Percentiles rank a stretch among this genome's conserved stretches.
Conservation (phyloP, 2,113 vertebrate genomes). For the Spea bombifrons region DNA sequence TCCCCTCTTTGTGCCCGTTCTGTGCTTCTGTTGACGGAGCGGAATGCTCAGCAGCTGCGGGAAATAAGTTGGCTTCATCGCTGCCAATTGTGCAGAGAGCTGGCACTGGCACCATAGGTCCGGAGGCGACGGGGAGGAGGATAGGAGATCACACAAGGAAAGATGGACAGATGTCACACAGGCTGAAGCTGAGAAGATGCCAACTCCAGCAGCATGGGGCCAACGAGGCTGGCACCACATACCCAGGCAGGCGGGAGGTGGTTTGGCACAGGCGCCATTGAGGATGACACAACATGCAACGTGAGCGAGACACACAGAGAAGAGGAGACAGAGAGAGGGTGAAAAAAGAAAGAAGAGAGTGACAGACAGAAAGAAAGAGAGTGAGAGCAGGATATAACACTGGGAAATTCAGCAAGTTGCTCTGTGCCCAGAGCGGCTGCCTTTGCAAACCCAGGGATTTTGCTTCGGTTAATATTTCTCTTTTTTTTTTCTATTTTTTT, state of each 20-base stretch:
- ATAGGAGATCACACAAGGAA: constrained; percentile 49
- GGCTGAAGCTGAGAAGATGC: constrained; percentile 55
- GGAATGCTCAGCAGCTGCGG: constrained; percentile 60
- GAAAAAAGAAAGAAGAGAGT: constrained; percentile 26
- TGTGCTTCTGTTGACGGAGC: constrained; percentile 25
- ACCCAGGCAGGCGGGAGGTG: constrained; percentile 50
- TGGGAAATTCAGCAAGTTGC: constrained; percentile 15
- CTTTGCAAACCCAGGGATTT: constrained; percentile 22
- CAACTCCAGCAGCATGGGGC: constrained; percentile 60
- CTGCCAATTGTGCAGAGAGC: constrained; percentile 65
- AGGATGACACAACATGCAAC: constrained; percentile 51
- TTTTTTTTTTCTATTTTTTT: background rate
- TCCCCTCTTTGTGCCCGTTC: constrained; percentile 37
- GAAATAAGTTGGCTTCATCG: constrained; percentile 53
- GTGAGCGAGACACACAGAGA: constrained; percentile 42
- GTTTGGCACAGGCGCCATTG: constrained; percentile 51
- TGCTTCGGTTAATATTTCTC: background rate
- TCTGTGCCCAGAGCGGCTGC: background rate
- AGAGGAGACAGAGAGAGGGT: constrained; percentile 39
- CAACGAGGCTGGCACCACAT: constrained; percentile 50
- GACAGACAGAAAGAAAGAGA: constrained; percentile 2
- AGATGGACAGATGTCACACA: constrained; percentile 69
- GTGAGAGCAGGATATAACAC: constrained; percentile 40
- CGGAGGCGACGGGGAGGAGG: constrained; percentile 57
- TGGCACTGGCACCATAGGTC: constrained; percentile 58